Conservation (phyloP, 2,797 vertebrate genomes). For the Tenualosa thibaudeaui region DNA sequence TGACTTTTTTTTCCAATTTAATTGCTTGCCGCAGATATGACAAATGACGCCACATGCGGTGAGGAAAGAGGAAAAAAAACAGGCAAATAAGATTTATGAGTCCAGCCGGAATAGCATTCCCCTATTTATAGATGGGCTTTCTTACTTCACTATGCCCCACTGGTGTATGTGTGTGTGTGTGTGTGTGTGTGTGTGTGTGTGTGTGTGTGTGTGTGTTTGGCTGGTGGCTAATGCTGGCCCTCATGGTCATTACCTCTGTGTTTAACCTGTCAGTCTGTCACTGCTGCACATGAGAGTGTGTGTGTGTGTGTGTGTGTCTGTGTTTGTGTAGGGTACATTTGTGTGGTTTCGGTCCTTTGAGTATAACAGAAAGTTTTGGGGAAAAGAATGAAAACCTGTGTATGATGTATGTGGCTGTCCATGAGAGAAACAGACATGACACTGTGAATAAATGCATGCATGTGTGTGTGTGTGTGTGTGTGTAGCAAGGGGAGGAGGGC, state of each 20-base stretch:
- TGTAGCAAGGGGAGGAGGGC: background rate
- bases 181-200: slow-evolving; percentile 9
- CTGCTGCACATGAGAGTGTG: background rate
- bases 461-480: background rate
- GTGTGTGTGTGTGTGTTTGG: background rate
- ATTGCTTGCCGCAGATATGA: slow-evolving; percentile 72
- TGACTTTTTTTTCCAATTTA: slow-evolving; percentile 70
- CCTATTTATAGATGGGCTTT: slow-evolving; percentile 65
- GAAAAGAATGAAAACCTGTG: background rate
- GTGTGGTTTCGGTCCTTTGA: background rate
- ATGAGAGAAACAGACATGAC: background rate
- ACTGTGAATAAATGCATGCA: background rate
- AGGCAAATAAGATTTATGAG: slow-evolving; percentile 68
- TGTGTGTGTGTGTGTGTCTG: background rate
- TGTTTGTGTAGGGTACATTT: background rate
- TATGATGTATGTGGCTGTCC: background rate
- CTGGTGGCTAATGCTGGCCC: background rate
- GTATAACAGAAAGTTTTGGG: background rate
- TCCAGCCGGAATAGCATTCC: slow-evolving; percentile 60
- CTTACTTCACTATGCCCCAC: slow-evolving; percentile 60
- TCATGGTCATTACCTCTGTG: background rate
- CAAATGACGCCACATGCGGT: slow-evolving; percentile 72
- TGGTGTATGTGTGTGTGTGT: slow-evolving; percentile 21
- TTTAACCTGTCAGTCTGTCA: background rate
- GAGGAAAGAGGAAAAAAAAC: slow-evolving; percentile 60